A percentile compares a stretch with the other conserved stretches of the same genome.
Evolutionary conservation across 2,888 invertebrate species (phyloP).

Genomic region (Polymixis flavicincta): DNA sequence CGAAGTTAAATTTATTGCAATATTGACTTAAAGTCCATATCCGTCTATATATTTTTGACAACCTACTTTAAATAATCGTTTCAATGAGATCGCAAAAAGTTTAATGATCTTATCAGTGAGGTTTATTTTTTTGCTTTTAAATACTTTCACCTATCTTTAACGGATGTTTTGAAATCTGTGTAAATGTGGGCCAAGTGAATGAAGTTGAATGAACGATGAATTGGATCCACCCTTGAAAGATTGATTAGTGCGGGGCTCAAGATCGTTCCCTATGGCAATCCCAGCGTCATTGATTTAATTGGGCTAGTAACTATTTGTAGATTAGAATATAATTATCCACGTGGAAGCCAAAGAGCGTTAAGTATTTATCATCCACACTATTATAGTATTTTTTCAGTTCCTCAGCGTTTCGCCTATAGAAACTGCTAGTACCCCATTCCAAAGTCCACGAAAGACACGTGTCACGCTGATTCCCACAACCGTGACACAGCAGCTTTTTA

Average conservation of each 20-base stretch:
- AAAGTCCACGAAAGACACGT: slow-evolving; percentile 14
- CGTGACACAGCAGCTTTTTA: slow-evolving; percentile 41
- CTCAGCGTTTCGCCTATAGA: not conserved
- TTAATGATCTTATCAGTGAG: not conserved
- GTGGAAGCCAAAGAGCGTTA: not conserved
- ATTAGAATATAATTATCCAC: not conserved
- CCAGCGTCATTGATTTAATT: not conserved
- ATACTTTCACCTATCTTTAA: not conserved
- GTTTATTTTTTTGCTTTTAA: not conserved
- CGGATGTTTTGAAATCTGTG: slow-evolving; percentile 1
- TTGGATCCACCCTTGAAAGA: not conserved
- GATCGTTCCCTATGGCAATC: slow-evolving; percentile 6
- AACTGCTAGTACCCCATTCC: not conserved
- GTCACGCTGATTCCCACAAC: not conserved
- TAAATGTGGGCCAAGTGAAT: not conserved
- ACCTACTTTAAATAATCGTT: not conserved
- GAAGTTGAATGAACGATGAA: too few relatives aligned
- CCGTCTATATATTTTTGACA: not conserved
- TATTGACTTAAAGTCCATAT: too few relatives aligned
- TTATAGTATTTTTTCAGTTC: not conserved
- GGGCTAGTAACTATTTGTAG: not conserved
- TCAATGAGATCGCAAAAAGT: not conserved
- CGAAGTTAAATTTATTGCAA: too few relatives aligned
- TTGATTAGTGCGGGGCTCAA: not conserved
- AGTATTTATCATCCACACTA: not conserved